A percentile compares a stretch with the other conserved stretches of the same genome.
Conservation (phyloP, 1,140 invertebrate genomes). For the Paralvinella palmiformis region DNA sequence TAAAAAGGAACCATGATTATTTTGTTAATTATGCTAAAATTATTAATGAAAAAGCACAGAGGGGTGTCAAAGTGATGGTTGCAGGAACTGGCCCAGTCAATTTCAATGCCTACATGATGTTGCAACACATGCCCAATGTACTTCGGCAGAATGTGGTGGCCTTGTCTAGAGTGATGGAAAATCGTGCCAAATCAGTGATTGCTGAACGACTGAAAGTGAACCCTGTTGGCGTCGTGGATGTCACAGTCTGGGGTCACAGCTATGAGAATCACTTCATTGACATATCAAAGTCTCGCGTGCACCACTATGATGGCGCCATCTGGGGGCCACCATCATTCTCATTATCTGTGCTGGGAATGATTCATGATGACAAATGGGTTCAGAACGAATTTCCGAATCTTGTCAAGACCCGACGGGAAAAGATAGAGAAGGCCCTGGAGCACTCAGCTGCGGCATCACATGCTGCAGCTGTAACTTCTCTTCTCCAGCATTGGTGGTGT, state of each 20-base stretch:
- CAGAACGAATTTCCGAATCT: slow-evolving; percentile 35
- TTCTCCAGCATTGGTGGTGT: slow-evolving; percentile 39
- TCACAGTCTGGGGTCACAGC: slow-evolving; percentile 46
- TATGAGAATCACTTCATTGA: slow-evolving; percentile 38
- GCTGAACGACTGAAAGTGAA: slow-evolving; percentile 39
- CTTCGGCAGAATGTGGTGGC: slow-evolving; percentile 40
- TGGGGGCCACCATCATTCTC: slow-evolving; percentile 44
- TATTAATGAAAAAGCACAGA: slow-evolving; percentile 35
- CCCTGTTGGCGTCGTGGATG: slow-evolving; percentile 38
- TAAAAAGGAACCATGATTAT: slow-evolving; percentile 32
- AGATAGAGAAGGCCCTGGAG: slow-evolving; percentile 23
- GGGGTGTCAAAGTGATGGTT: slow-evolving; percentile 36
- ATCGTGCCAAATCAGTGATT: slow-evolving; percentile 42
- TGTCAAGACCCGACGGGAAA: slow-evolving; percentile 24
- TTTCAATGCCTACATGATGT: slow-evolving; percentile 39
- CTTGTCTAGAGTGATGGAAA: slow-evolving; percentile 37
- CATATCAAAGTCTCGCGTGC: slow-evolving; percentile 31
- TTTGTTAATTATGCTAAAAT: slow-evolving; percentile 36
- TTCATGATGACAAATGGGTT: slow-evolving; percentile 44
- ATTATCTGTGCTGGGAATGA: slow-evolving; percentile 33
- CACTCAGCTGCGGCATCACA: slow-evolving; percentile 27
- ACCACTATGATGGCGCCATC: slow-evolving; percentile 44
- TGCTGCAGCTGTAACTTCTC: slow-evolving; percentile 31
- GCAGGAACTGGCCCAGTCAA: slow-evolving; percentile 41
- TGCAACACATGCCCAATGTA: slow-evolving; percentile 35